These are phyloP conservation scores for Malaclemys terrapin DNA, from an alignment of 2,113 vertebrate species.

Conservation along the genomic window DNA sequence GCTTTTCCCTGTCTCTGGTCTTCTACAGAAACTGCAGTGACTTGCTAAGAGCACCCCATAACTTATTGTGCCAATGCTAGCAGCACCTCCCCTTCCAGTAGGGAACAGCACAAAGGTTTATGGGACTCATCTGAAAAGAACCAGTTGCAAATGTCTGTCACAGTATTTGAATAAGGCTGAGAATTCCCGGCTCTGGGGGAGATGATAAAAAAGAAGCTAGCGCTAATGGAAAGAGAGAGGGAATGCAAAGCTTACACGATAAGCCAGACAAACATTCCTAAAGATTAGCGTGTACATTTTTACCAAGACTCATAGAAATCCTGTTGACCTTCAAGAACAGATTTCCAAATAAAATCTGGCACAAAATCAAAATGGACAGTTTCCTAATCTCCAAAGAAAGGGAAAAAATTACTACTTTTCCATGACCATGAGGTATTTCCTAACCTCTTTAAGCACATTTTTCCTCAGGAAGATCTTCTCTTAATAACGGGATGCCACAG, in stretches of 20 bases:
- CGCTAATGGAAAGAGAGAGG: background rate
- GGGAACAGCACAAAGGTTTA: background rate
- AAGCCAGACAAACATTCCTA: background rate
- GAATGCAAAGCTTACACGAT: background rate
- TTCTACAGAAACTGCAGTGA: background rate
- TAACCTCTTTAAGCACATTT: slow-evolving; percentile 55
- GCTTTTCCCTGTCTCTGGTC: background rate
- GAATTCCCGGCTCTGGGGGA: background rate
- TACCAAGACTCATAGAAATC: background rate
- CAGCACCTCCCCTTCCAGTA: background rate
- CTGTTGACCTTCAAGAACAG: slow-evolving; percentile 19
- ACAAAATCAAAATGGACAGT: slow-evolving; percentile 27
- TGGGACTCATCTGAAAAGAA: background rate
- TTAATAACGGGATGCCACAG: slow-evolving; percentile 43
- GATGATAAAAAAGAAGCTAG: background rate
- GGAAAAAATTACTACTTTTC: slow-evolving; percentile 18
- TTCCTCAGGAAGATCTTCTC: slow-evolving; percentile 61
- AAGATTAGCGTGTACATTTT: slow-evolving; percentile 1
- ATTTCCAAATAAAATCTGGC: slow-evolving; percentile 58
- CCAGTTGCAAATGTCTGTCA: background rate
- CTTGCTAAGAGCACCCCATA: background rate
- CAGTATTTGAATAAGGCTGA: background rate
- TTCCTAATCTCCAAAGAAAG: slow-evolving; percentile 66
- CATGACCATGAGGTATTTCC: slow-evolving; percentile 57
- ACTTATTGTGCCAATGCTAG: background rate